Conservation (phyloP, 2,113 vertebrate genomes). For the Andinoacara biseriatus region DNA sequence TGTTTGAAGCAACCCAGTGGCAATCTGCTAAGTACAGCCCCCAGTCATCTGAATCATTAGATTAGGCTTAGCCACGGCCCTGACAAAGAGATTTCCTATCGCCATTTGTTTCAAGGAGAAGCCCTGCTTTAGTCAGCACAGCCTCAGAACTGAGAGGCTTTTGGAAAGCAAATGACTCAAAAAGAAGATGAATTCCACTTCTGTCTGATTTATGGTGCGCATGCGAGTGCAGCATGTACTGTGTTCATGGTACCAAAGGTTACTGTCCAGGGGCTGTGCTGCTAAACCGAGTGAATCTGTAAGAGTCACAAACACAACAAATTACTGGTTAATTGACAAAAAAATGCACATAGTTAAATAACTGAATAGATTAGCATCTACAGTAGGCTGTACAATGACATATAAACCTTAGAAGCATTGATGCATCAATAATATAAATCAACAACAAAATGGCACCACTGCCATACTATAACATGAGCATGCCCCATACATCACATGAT, state of each 20-base stretch:
- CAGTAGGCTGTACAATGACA: not conserved
- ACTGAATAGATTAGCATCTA: not conserved
- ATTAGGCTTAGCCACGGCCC: conserved; percentile 69
- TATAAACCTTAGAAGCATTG: not conserved
- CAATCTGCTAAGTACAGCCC: conserved; percentile 68
- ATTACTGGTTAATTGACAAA: not conserved
- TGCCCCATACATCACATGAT: not conserved
- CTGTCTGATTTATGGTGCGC: not conserved
- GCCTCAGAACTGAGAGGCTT: conserved; percentile 48
- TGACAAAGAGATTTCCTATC: conserved; percentile 68
- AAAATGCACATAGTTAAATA: not conserved
- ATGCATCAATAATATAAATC: not conserved
- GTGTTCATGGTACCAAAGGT: not conserved
- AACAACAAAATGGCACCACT: not conserved
- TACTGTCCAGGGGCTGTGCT: not conserved
- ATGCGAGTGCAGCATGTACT: not conserved
- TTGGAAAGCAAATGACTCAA: conserved; percentile 44
- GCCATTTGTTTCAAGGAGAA: conserved; percentile 66
- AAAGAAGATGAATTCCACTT: conserved; percentile 33
- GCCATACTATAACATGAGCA: not conserved
- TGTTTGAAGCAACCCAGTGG: conserved; percentile 72
- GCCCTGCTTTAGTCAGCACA: conserved; percentile 28
- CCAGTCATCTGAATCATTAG: conserved; percentile 75
- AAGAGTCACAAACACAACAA: not conserved
- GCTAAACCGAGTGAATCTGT: not conserved